Evolutionary conservation across 2,888 invertebrate species (phyloP).

Genomic region (Macrosiphum euphorbiae): DNA sequence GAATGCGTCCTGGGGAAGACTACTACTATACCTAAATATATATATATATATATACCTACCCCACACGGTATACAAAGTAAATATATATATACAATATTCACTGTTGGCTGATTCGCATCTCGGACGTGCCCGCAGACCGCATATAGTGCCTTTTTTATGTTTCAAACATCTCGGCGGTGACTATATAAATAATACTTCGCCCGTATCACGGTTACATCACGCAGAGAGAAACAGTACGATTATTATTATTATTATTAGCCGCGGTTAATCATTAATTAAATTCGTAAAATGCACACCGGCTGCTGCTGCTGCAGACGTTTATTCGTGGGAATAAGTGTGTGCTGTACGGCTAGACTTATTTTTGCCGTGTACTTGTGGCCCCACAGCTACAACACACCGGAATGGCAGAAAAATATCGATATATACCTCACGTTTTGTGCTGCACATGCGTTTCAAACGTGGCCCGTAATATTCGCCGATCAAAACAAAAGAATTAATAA

Average conservation of each 20-base stretch:
- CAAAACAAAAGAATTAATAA: slow-evolving; percentile 43
- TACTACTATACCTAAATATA: neutral
- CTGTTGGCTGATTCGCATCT: slow-evolving; percentile 23
- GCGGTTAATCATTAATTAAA: slow-evolving; percentile 32
- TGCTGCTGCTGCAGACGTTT: neutral
- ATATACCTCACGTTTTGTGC: slow-evolving; percentile 20
- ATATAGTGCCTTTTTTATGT: neutral
- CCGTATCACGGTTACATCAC: slow-evolving; percentile 10
- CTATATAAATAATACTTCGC: neutral
- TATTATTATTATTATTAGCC: slow-evolving; percentile 21
- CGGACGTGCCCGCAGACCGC: neutral
- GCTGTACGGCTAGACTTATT: neutral
- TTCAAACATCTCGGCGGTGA: neutral
- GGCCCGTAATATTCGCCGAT: neutral
- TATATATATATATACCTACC: neutral
- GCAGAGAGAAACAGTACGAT: neutral
- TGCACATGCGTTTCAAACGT: neutral
- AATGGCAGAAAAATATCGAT: neutral
- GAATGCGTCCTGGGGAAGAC: neutral
- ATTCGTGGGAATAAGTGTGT: neutral
- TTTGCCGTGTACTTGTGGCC: neutral
- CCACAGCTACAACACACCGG: neutral
- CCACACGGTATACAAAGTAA: neutral
- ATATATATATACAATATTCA: neutral
- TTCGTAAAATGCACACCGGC: neutral